phyloP scores from a whole-genome alignment of 2,888 invertebrate species.

The Nebria brevicollis region DNA sequence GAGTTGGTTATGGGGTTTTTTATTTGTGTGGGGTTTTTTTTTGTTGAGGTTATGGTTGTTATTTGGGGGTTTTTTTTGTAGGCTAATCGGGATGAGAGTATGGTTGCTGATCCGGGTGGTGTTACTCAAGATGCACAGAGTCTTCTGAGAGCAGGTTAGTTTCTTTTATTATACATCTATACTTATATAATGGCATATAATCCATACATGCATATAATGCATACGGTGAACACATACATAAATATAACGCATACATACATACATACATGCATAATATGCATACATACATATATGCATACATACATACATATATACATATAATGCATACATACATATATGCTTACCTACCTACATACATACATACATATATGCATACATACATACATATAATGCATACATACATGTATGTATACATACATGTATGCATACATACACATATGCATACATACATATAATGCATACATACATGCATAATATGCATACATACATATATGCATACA shows the following conservation, averaged over 20 bases:
- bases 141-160: slow-evolving; percentile 78
- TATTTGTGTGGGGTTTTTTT: too few relatives aligned
- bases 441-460: too few relatives aligned
- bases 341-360: neutral
- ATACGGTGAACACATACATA: neutral
- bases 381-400: neutral
- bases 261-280: too few relatives aligned
- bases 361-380: neutral
- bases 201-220: too few relatives aligned
- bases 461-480: too few relatives aligned
- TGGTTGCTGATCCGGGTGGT: slow-evolving; percentile 73
- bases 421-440: too few relatives aligned
- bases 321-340: neutral
- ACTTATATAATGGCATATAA: neutral
- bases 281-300: neutral
- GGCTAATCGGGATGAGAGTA: slow-evolving; percentile 84
- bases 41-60: slow-evolving; percentile 10
- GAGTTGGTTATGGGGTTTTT: neutral
- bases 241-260: neutral
- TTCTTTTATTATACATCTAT: neutral
- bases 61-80: slow-evolving; percentile 55
- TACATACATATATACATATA: neutral
- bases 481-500: too few relatives aligned
- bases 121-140: slow-evolving; percentile 86
- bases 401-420: too few relatives aligned